Conservation (phyloP, 37 sponge, comb jelly and placozoan species). For the Petrosia ficiformis region DNA sequence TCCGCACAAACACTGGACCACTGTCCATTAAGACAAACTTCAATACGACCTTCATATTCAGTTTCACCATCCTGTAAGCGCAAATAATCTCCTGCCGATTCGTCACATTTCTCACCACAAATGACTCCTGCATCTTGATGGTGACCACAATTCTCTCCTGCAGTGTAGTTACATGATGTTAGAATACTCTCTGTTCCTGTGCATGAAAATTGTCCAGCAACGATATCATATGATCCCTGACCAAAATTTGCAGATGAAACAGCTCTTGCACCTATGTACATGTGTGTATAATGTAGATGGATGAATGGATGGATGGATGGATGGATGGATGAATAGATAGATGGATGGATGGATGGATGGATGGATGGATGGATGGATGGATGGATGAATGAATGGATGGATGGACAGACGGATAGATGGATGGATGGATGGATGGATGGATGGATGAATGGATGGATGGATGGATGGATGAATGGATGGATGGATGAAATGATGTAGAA, state of each 20-base stretch:
- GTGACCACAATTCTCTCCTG: constrained; percentile 4
- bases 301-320: too few relatives aligned
- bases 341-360: too few relatives aligned
- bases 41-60: constrained; percentile 5
- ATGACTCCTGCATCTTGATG: constrained; percentile 6
- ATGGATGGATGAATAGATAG: too few relatives aligned
- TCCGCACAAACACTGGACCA: constrained; percentile 20
- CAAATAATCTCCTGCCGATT: background rate
- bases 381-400: too few relatives aligned
- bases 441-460: too few relatives aligned
- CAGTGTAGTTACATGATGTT: background rate
- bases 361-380: too few relatives aligned
- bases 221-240: background rate
- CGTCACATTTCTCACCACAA: background rate
- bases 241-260: background rate
- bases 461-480: too few relatives aligned
- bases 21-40: background rate
- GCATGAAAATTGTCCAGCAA: background rate
- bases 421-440: too few relatives aligned
- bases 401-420: too few relatives aligned
- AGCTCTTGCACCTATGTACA: background rate
- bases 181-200: constrained; percentile 5
- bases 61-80: background rate
- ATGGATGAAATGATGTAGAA: too few relatives aligned
- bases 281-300: too few relatives aligned